A percentile compares a stretch with the other conserved stretches of the same genome.
These are phyloP conservation scores for Schizothorax lantsangensis DNA, from an alignment of 2,797 vertebrate genomes.

Conservation along the genomic window DNA sequence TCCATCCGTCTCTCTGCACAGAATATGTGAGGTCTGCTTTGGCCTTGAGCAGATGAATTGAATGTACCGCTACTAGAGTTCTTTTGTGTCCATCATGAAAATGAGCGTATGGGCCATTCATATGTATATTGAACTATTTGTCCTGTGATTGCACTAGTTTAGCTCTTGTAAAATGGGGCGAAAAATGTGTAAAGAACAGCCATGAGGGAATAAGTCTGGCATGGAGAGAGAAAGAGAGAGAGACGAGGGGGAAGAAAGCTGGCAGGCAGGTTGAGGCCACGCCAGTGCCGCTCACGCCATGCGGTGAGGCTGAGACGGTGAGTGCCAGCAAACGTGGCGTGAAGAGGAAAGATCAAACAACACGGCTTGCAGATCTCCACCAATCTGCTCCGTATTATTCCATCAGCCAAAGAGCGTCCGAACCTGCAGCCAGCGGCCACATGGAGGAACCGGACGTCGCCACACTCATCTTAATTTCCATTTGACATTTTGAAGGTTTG, in stretches of 20 bases:
- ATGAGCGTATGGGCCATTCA: conserved; percentile 47
- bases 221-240: conserved; percentile 72
- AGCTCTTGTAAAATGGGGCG: conserved; percentile 79
- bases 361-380: conserved; percentile 86
- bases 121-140: conserved; percentile 72
- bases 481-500: neutral
- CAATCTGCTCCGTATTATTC: conserved; percentile 88
- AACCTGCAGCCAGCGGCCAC: conserved; percentile 77
- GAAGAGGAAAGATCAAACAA: conserved; percentile 88
- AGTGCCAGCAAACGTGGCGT: conserved; percentile 84
- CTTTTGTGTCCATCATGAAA: conserved; percentile 67
- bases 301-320: conserved; percentile 80
- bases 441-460: conserved; percentile 71
- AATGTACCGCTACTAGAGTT: conserved; percentile 69
- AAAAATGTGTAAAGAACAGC: conserved; percentile 74
- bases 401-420: conserved; percentile 83
- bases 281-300: conserved; percentile 84
- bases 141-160: conserved; percentile 75
- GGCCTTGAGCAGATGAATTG: conserved; percentile 62
- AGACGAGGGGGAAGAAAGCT: conserved; percentile 73
- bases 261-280: conserved; percentile 83
- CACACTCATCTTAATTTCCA: conserved; percentile 25
- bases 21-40: conserved; percentile 68
- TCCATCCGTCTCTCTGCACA: conserved; percentile 61
- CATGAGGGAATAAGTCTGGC: conserved; percentile 81